Evolutionary conservation across 2,888 invertebrate genomes (phyloP).

Genomic region (Aporophyla lueneburgensis): DNA sequence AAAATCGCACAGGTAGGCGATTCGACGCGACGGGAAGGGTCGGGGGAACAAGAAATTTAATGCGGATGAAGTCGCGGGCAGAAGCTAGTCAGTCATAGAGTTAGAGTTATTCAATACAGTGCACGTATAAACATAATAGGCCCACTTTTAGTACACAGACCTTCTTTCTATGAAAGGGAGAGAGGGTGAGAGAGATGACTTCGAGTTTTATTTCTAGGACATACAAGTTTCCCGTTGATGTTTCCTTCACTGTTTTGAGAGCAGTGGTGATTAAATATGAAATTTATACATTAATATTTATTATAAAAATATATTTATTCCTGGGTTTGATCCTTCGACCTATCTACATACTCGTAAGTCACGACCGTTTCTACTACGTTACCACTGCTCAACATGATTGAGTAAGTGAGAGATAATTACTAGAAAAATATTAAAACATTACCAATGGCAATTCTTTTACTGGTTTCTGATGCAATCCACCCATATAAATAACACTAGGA

Average conservation of each 20-base stretch:
- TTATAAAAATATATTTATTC: no score
- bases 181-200: not conserved
- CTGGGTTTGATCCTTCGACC: not conserved
- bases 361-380: not conserved
- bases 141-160: not conserved
- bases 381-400: not conserved
- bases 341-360: not conserved
- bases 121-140: not conserved
- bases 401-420: not conserved
- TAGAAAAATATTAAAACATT: not conserved
- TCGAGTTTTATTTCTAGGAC: not conserved
- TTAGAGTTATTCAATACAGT: not conserved
- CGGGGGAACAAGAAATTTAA: no score
- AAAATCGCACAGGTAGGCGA: no score
- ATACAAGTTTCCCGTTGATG: not conserved
- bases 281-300: no score
- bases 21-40: no score
- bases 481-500: conserved; percentile 80
- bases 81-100: no score
- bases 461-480: conserved; percentile 71
- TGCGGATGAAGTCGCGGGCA: no score
- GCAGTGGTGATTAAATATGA: not conserved
- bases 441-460: conserved; percentile 48
- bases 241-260: not conserved
- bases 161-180: not conserved